Conservation (phyloP, 2,113 vertebrate species). For the Oryzias celebensis region DNA sequence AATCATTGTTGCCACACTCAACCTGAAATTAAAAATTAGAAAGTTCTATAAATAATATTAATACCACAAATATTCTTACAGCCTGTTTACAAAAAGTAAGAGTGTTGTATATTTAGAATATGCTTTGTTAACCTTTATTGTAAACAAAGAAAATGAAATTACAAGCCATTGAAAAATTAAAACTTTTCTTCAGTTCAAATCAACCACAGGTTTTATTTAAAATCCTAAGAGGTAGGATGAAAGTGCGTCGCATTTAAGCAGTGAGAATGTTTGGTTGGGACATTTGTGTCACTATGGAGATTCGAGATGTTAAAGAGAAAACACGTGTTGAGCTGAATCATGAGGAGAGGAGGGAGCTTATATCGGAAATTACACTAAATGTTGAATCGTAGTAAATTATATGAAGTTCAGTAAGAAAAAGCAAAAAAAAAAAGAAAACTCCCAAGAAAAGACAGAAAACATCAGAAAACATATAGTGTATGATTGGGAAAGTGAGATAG, state of each 20-base stretch:
- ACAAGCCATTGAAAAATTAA: neutral
- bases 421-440: conserved; percentile 14
- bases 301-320: conserved; percentile 12
- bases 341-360: conserved; percentile 18
- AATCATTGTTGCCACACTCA: too few species aligned
- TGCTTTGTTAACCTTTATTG: neutral
- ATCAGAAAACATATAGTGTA: conserved; percentile 12
- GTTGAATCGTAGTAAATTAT: conserved; percentile 17
- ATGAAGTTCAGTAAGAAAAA: conserved; percentile 6
- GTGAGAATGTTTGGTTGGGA: conserved; percentile 2
- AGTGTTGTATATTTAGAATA: too few species aligned
- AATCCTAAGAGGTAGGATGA: neutral
- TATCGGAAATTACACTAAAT: conserved; percentile 16
- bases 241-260: conserved; percentile 6
- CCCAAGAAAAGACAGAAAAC: conserved; percentile 1
- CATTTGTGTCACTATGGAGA: conserved; percentile 15
- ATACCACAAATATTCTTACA: too few species aligned
- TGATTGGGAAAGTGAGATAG: conserved; percentile 32
- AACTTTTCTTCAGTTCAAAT: conserved; percentile 1
- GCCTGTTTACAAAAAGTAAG: too few species aligned
- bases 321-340: conserved; percentile 22
- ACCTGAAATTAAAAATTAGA: too few species aligned
- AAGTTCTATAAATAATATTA: too few species aligned
- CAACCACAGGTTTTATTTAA: conserved; percentile 3
- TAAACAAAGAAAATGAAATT: conserved; percentile 7